Conservation (phyloP, 2,113 vertebrate species). For the Marmota monax region DNA sequence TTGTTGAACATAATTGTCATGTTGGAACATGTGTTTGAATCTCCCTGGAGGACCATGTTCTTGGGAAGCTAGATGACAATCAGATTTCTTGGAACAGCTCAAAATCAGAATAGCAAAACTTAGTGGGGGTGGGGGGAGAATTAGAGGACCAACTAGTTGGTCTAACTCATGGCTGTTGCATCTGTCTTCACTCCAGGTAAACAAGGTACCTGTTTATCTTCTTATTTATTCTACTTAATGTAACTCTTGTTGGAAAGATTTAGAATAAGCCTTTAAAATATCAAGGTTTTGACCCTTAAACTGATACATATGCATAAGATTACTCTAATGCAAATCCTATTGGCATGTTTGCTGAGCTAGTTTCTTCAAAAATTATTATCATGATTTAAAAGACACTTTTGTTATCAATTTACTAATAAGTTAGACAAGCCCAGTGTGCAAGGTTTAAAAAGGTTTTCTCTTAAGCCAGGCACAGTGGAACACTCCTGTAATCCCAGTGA, state of each 20-base stretch:
- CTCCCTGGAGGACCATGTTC: neutral
- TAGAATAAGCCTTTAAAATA: neutral
- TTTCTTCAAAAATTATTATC: neutral
- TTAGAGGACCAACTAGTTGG: too few species aligned
- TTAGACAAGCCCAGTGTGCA: conserved; percentile 35
- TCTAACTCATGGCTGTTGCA: neutral
- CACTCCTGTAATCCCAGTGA: too few species aligned
- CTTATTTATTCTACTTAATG: neutral
- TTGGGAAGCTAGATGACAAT: neutral
- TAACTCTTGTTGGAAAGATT: neutral
- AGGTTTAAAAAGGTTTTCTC: neutral
- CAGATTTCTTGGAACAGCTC: neutral
- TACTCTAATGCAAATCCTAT: neutral
- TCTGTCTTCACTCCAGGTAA: neutral
- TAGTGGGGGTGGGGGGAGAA: too few species aligned
- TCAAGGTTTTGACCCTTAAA: neutral
- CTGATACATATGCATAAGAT: neutral
- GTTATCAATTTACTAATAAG: conserved; percentile 22
- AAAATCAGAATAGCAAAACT: neutral
- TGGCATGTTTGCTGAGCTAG: neutral
- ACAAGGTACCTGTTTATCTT: too few species aligned
- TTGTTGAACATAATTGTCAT: neutral
- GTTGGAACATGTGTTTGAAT: neutral
- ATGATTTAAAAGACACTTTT: conserved; percentile 3
- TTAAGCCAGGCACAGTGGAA: too few species aligned